phyloP scores from a whole-genome alignment of 2,797 vertebrate species.

The Chaetophractus vellerosus region DNA sequence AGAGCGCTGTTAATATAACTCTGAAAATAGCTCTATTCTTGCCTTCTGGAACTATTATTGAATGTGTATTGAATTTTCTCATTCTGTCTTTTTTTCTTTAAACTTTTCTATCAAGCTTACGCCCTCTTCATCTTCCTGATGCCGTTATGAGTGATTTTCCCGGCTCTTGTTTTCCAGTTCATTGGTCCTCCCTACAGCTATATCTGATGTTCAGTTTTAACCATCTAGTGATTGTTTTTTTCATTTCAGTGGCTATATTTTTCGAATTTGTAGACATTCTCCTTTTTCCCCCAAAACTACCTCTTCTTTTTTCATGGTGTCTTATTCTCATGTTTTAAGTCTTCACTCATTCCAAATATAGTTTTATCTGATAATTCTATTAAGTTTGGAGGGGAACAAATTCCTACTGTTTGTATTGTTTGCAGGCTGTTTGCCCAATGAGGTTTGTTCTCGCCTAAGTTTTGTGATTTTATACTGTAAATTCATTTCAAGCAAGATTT shows the following conservation, averaged over 20 bases:
- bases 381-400: not conserved
- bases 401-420: not conserved
- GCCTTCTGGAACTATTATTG: not conserved
- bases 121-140: not conserved
- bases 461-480: not conserved
- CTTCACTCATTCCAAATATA: not conserved
- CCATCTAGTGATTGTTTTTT: not conserved
- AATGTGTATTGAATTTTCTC: not conserved
- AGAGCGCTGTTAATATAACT: not conserved
- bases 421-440: not conserved
- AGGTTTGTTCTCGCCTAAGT: not conserved
- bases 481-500: not conserved
- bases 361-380: not conserved
- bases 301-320: not conserved
- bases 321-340: not conserved
- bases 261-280: not conserved
- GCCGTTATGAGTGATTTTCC: not conserved
- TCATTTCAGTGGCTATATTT: not conserved
- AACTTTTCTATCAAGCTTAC: not conserved
- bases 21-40: not conserved
- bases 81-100: not conserved
- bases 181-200: not conserved
- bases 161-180: constrained; percentile 3
- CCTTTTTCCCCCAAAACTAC: not conserved
- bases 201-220: not conserved